Evolutionary conservation across 2,113 vertebrate species (phyloP).

Genomic region (Heptranchias perlo): DNA sequence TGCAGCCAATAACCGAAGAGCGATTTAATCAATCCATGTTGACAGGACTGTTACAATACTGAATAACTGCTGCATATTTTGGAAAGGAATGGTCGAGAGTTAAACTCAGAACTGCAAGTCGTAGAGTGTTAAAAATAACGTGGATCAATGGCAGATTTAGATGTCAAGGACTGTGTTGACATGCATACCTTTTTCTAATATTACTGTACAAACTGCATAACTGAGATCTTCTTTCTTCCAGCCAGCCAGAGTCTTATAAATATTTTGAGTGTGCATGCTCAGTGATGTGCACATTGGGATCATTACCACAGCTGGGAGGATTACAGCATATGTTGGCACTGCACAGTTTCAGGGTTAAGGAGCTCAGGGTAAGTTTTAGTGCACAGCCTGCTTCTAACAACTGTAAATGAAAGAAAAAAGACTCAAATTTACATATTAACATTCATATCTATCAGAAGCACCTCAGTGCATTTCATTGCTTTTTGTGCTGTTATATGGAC

Average conservation of each 20-base stretch:
- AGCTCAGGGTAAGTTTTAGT: not conserved
- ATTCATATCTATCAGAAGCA: not conserved
- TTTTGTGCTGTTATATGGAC: not conserved
- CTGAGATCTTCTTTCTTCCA: not conserved
- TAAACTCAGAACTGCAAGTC: not conserved
- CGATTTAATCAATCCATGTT: not conserved
- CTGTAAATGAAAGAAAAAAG: not conserved
- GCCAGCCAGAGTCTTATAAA: not conserved
- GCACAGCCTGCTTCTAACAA: not conserved
- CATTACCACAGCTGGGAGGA: not conserved
- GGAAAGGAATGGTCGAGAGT: not conserved
- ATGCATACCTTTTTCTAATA: not conserved
- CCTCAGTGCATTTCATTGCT: not conserved
- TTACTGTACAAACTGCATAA: not conserved
- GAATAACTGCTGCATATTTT: not conserved
- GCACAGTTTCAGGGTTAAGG: not conserved
- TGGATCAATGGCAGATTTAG: not conserved
- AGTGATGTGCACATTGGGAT: not conserved
- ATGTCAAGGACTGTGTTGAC: not conserved
- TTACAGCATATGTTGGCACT: not conserved
- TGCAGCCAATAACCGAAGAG: not conserved
- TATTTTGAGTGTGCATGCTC: conserved; percentile 5
- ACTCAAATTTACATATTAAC: not conserved
- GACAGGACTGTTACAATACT: not conserved
- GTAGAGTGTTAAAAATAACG: not conserved